Evolutionary conservation across 2,797 vertebrate species (phyloP), one percentile per base, ranked within the genome.

Genomic region (Melanogrammus aeglefinus): DNA sequence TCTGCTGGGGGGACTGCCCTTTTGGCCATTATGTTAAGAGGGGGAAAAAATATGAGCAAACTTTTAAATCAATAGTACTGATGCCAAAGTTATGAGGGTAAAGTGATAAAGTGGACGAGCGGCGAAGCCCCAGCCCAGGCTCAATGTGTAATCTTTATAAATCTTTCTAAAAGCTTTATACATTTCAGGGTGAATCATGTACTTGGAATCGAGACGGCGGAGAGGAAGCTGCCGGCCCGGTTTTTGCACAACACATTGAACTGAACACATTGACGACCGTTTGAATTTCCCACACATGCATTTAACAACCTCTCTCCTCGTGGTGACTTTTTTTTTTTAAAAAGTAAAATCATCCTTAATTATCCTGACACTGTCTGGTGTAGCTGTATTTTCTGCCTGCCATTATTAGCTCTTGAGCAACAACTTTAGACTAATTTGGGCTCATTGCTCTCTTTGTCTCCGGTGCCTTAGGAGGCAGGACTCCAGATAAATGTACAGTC

Each of bases 201-300:
- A 14, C 36, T 13, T 27, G 78, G 33, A 57, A 7, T 21, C 76
- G 86, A 85, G 88, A 93, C 92, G 92, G 90, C 87, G 80, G 76
- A 57, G 51, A 63, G 57, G 57, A n/a, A n/a, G 16, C 18, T 18
- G 18, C 47, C 5, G 47, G 47, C 47, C 24, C 57, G 21, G 51
- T 57, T 21, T 57, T 57, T 18, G 51, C 51, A 18, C 14, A 47
- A 14, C 44, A 14, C 18, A 21, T 57, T 21, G 51, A 57, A 57
- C 16, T 57, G 16, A 57, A 57, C 51, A 57, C 18, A 21, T 24
- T 63, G 57, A 6, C 8, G 57, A 24, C 57, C 47, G 18, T 12
- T 57, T 12, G 41, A 13, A 13, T 44, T 44, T 44, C 16, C 14
- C 39, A 0, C 16, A 18, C 47, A 51, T 18, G 4, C 47, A 21